Percentiles rank a stretch among this genome's conserved stretches.
phyloP scores from a whole-genome alignment of 2,888 invertebrate species.

The Tromatobia lineatoria region DNA sequence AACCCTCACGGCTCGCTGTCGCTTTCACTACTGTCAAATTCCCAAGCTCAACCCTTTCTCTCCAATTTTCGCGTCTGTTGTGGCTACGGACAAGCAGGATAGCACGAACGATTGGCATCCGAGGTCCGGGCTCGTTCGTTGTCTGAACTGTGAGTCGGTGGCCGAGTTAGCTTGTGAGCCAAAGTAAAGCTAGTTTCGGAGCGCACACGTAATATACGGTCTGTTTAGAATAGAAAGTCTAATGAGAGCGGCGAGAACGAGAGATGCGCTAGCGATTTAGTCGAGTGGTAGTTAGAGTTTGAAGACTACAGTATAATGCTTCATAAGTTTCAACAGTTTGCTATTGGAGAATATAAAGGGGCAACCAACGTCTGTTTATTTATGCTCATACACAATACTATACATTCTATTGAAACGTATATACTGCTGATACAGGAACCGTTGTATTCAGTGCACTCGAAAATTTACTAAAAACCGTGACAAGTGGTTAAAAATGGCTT shows the following conservation, averaged over 20 bases:
- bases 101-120: slow-evolving; percentile 47
- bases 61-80: slow-evolving; percentile 28
- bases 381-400: too few relatives aligned
- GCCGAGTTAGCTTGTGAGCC: slow-evolving; percentile 36
- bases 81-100: slow-evolving; percentile 33
- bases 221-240: slow-evolving; percentile 77
- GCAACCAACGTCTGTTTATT: background rate
- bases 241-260: slow-evolving; percentile 71
- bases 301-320: slow-evolving; percentile 15
- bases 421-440: too few relatives aligned
- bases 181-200: slow-evolving; percentile 34
- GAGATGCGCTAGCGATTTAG: slow-evolving; percentile 57
- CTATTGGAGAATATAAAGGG: background rate
- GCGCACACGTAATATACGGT: slow-evolving; percentile 70
- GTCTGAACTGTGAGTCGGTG: background rate
- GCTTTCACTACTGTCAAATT: slow-evolving; percentile 27
- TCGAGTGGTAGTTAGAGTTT: slow-evolving; percentile 64
- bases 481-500: too few relatives aligned
- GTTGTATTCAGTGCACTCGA: too few relatives aligned
- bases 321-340: slow-evolving; percentile 1
- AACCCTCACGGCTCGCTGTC: slow-evolving; percentile 37
- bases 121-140: background rate
- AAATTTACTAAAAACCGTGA: too few relatives aligned
- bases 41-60: background rate
- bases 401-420: too few relatives aligned